Percentiles rank a stretch among this genome's conserved stretches.
Conservation (phyloP, 2,797 vertebrate species). For the Sciaenops ocellatus region DNA sequence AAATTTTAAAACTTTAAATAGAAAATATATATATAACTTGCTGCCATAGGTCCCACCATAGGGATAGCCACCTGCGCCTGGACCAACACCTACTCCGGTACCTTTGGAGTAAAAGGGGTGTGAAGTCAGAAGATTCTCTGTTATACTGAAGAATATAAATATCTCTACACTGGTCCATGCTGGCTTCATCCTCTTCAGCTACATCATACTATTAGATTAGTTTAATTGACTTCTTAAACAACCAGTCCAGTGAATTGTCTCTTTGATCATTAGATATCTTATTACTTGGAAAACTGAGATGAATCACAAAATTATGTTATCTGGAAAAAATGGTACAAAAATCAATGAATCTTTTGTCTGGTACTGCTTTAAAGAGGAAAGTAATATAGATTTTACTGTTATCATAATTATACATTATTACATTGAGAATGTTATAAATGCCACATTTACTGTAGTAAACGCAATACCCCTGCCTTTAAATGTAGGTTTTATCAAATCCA, state of each 20-base stretch:
- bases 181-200: constrained; percentile 6
- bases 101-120: constrained; percentile 46
- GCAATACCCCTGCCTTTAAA: no score
- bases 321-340: not conserved
- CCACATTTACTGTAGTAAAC: not conserved
- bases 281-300: not conserved
- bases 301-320: not conserved
- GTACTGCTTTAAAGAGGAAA: not conserved
- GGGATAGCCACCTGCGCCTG: constrained; percentile 56
- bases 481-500: no score
- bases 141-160: not conserved
- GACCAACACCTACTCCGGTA: constrained; percentile 42
- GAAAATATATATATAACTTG: constrained; percentile 11
- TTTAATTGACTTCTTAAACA: not conserved
- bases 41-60: constrained; percentile 71
- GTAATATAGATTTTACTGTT: not conserved
- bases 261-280: not conserved
- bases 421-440: not conserved
- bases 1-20: not conserved
- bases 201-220: not conserved
- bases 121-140: not conserved
- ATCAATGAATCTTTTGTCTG: not conserved
- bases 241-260: not conserved
- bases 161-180: not conserved
- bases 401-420: not conserved